Evolutionary conservation across 2,113 vertebrate genomes (phyloP).

Genomic region (Paralichthys olivaceus): DNA sequence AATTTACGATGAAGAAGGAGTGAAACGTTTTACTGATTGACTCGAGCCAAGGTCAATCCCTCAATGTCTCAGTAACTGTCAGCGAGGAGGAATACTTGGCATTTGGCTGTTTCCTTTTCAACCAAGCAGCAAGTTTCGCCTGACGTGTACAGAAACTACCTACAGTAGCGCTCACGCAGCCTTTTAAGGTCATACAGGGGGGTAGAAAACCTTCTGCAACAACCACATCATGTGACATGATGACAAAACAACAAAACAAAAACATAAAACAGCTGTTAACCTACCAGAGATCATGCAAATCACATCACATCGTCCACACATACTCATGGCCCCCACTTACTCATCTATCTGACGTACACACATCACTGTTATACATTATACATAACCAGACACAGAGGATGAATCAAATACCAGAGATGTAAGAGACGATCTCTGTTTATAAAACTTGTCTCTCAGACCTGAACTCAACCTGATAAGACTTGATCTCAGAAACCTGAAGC

Average conservation of each 20-base stretch:
- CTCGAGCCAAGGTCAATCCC: background rate
- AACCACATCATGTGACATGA: background rate
- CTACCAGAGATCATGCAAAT: background rate
- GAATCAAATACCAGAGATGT: constrained; percentile 19
- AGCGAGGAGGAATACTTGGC: background rate
- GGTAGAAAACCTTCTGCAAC: background rate
- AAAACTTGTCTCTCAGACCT: background rate
- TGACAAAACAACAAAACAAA: constrained; percentile 24
- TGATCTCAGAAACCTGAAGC: background rate
- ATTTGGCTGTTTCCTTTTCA: constrained; percentile 2
- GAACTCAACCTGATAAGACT: background rate
- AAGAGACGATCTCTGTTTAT: constrained; percentile 11
- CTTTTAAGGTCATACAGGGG: constrained; percentile 44
- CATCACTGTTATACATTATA: background rate
- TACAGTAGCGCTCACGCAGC: constrained; percentile 11
- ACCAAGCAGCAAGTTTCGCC: background rate
- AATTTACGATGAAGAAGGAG: background rate
- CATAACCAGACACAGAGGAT: background rate
- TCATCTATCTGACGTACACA: constrained; percentile 28
- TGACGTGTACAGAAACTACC: constrained; percentile 24
- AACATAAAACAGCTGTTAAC: constrained; percentile 36
- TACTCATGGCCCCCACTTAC: constrained; percentile 6
- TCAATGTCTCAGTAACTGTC: background rate
- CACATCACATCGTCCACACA: constrained; percentile 13
- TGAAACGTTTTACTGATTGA: background rate